phyloP scores from a whole-genome alignment of 2,888 invertebrate genomes.

The Acronicta leporina region DNA sequence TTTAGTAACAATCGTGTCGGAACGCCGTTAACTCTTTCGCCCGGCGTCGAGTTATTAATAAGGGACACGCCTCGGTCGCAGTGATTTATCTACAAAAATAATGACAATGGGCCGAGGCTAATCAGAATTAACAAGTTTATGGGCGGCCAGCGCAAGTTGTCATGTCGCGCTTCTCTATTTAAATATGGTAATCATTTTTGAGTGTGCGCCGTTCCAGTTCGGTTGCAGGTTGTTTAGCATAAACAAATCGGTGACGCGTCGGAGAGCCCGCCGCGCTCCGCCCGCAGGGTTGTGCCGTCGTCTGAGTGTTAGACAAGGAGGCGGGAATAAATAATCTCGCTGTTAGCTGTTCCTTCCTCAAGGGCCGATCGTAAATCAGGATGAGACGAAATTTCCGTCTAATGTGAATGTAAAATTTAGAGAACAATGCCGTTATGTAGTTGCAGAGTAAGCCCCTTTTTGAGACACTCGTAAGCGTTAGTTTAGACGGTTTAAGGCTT shows the following conservation, averaged over 20 bases:
- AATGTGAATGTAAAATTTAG: conserved; percentile 82
- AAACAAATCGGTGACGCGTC: conserved; percentile 74
- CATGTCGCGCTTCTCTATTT: conserved; percentile 72
- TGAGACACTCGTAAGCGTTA: conserved; percentile 71
- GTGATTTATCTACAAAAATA: conserved; percentile 78
- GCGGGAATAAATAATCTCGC: conserved; percentile 79
- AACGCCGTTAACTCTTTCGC: conserved; percentile 82
- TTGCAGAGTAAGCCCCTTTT: conserved; percentile 69
- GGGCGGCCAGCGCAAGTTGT: conserved; percentile 63
- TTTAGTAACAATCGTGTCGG: conserved; percentile 85
- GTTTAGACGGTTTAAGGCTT: conserved; percentile 71
- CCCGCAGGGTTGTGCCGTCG: conserved; percentile 18
- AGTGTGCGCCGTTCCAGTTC: conserved; percentile 72
- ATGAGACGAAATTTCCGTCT: conserved; percentile 79
- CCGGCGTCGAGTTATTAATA: conserved; percentile 78
- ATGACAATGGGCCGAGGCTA: conserved; percentile 66
- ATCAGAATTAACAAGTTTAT: conserved; percentile 77
- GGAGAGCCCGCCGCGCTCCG: conserved; percentile 20
- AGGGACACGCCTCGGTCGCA: conserved; percentile 73
- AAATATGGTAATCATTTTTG: conserved; percentile 83
- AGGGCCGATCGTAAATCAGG: conserved; percentile 80
- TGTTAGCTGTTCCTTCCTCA: conserved; percentile 75
- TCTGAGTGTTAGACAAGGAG: conserved; percentile 71
- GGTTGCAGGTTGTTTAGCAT: conserved; percentile 80
- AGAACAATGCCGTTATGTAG: conserved; percentile 74